A percentile compares a stretch with the other conserved stretches of the same genome.
Conservation (phyloP, 2,888 invertebrate genomes). For the Rotaria sp. region DNA sequence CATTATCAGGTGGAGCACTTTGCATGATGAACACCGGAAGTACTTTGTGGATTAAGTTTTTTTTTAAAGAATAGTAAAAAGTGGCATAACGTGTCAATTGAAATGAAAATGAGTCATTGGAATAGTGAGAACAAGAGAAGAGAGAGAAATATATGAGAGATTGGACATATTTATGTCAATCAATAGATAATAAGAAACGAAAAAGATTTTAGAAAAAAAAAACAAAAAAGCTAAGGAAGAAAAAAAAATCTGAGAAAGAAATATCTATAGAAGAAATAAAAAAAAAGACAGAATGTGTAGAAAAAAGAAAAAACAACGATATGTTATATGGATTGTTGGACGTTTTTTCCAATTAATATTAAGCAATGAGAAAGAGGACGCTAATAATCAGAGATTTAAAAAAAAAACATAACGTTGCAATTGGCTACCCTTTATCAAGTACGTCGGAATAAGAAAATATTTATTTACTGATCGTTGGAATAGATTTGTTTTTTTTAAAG, state of each 20-base stretch:
- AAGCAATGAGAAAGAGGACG: not conserved
- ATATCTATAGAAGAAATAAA: not conserved
- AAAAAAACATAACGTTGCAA: not conserved
- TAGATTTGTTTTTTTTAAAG: too few relatives aligned
- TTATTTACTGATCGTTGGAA: not conserved
- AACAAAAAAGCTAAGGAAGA: not conserved
- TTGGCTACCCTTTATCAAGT: not conserved
- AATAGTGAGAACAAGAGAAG: not conserved
- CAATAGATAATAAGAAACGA: not conserved
- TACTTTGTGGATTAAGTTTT: not conserved
- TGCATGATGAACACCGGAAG: constrained; percentile 24
- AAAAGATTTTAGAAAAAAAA: not conserved
- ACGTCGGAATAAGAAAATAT: not conserved
- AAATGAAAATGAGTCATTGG: not conserved
- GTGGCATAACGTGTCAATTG: constrained; percentile 4
- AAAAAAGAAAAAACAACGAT: not conserved
- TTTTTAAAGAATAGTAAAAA: not conserved
- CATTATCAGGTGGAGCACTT: constrained; percentile 48
- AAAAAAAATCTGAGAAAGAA: not conserved
- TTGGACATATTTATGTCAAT: not conserved
- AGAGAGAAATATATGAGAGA: not conserved
- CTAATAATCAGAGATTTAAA: not conserved
- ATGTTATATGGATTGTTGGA: not conserved
- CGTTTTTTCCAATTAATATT: not conserved
- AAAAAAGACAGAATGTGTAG: not conserved